Evolutionary conservation across 2,888 invertebrate genomes (phyloP).

Genomic region (Drosophila pullipes): DNA sequence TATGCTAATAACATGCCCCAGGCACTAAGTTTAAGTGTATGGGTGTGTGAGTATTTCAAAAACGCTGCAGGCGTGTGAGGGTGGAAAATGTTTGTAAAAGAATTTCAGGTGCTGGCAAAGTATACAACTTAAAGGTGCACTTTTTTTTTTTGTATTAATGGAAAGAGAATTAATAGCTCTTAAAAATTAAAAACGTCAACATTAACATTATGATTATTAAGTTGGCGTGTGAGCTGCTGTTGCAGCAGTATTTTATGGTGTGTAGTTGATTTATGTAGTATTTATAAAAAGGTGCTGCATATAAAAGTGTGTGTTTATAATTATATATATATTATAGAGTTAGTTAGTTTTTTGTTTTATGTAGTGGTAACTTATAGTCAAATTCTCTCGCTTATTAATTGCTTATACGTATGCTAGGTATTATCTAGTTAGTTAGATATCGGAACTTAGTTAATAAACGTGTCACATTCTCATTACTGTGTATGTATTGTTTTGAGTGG

Average conservation of each 20-base stretch:
- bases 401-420: conserved; percentile 30
- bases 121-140: conserved; percentile 35
- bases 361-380: conserved; percentile 62
- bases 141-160: conserved; percentile 28
- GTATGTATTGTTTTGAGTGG: conserved; percentile 35
- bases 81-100: conserved; percentile 54
- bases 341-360: conserved; percentile 34
- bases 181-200: conserved; percentile 44
- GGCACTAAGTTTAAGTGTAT: conserved; percentile 18
- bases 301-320: conserved; percentile 51
- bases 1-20: conserved; percentile 62
- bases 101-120: conserved; percentile 63
- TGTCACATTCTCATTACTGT: conserved; percentile 71
- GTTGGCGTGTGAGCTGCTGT: conserved; percentile 29
- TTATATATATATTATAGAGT: conserved; percentile 36
- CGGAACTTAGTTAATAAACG: conserved; percentile 50
- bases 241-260: conserved; percentile 21
- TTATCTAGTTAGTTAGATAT: conserved; percentile 51
- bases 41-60: conserved; percentile 42
- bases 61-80: conserved; percentile 59
- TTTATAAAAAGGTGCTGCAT: conserved; percentile 44
- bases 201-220: conserved; percentile 54
- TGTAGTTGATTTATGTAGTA: conserved; percentile 33
- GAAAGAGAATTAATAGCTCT: conserved; percentile 48
- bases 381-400: conserved; percentile 55